phyloP scores from a whole-genome alignment of 2,888 invertebrate genomes.

The Mechanitis mazaeus region DNA sequence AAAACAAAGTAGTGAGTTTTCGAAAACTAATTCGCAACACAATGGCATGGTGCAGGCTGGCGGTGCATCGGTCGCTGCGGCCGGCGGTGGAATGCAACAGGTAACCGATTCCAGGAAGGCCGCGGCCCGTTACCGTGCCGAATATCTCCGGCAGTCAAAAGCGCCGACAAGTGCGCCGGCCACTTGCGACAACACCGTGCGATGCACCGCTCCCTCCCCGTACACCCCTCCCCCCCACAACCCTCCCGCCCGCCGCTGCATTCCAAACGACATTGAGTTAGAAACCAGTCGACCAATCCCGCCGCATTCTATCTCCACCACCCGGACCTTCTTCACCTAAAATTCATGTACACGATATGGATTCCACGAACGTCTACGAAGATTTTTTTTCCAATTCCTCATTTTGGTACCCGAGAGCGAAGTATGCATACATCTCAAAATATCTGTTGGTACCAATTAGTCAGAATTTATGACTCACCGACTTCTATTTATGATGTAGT shows the following conservation, averaged over 20 bases:
- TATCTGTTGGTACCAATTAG: no score
- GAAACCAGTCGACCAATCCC: conserved; percentile 67
- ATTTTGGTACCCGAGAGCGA: conserved; percentile 17
- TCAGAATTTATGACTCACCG: no score
- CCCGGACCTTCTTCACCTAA: conserved; percentile 39
- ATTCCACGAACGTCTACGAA: conserved; percentile 30
- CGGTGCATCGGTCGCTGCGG: conserved; percentile 38
- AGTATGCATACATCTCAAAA: conserved; percentile 5
- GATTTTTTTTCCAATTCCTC: conserved; percentile 25
- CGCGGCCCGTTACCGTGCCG: conserved; percentile 76
- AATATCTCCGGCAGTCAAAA: conserved; percentile 75
- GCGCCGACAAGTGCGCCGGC: conserved; percentile 74
- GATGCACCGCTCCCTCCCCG: conserved; percentile 50
- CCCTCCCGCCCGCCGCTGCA: conserved; percentile 49
- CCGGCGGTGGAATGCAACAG: conserved; percentile 74
- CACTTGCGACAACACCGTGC: conserved; percentile 73
- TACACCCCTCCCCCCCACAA: conserved; percentile 42
- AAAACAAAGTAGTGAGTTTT: no score
- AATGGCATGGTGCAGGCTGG: conserved; percentile 20
- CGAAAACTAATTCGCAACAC: no score
- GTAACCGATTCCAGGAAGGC: conserved; percentile 77
- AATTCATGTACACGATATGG: conserved; percentile 35
- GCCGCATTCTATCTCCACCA: conserved; percentile 57
- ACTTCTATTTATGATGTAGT: no score
- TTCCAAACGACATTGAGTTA: conserved; percentile 72